Conservation (phyloP, 2,888 invertebrate genomes). For the Sarcophaga rosellei region DNA sequence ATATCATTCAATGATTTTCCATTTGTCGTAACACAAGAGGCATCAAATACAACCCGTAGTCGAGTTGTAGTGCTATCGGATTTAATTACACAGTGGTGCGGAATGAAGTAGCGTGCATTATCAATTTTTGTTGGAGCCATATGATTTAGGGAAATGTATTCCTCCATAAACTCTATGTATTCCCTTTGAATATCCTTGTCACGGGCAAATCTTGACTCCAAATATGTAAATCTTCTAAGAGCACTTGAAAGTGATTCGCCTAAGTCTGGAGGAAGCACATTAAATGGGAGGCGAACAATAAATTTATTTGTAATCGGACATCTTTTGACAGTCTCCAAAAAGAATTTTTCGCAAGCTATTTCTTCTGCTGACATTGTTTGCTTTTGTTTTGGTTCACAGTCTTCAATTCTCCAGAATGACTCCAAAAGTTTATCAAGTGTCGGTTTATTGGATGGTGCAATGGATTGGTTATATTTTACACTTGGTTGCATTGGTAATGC, state of each 20-base stretch:
- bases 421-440: neutral
- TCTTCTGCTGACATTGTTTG: slow-evolving; percentile 32
- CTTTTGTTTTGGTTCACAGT: neutral
- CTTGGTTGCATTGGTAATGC: neutral
- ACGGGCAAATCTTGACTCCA: no score
- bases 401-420: slow-evolving; percentile 27
- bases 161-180: slow-evolving; percentile 27
- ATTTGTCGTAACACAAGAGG: slow-evolving; percentile 36
- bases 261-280: no score
- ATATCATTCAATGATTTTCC: slow-evolving; percentile 48
- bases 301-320: slow-evolving; percentile 33
- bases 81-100: slow-evolving; percentile 35
- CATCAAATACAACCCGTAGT: slow-evolving; percentile 38
- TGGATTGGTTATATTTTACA: neutral
- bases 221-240: no score
- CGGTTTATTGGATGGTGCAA: neutral
- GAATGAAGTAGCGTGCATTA: slow-evolving; percentile 5
- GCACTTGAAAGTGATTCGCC: no score
- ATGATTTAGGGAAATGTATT: slow-evolving; percentile 14
- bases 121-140: neutral
- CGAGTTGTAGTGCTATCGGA: slow-evolving; percentile 32
- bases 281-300: no score
- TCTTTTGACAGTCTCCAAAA: slow-evolving; percentile 27
- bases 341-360: slow-evolving; percentile 31
- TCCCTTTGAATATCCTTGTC: neutral